A percentile compares a stretch with the other conserved stretches of the same genome.
Conservation (phyloP, 2,113 vertebrate species). For the Oenanthe melanoleuca region DNA sequence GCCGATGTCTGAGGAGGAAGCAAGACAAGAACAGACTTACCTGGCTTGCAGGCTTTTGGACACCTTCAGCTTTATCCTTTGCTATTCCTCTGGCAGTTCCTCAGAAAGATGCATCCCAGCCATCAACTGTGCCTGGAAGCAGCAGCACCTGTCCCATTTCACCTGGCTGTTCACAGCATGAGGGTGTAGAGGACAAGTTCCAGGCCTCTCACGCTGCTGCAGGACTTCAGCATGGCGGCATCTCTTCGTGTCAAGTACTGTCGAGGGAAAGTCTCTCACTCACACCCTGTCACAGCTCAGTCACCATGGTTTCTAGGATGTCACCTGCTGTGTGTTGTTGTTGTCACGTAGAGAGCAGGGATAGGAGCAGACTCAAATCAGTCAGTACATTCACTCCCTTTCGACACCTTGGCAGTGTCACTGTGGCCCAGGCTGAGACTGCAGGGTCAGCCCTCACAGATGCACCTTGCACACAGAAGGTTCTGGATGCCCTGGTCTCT, state of each 20-base stretch:
- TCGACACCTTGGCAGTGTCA: accelerated
- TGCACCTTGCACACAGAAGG: accelerated
- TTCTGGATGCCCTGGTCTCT: neutral
- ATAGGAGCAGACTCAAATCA: neutral
- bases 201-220: neutral
- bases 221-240: accelerated
- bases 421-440: neutral
- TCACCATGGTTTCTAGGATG: neutral
- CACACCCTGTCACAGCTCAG: neutral
- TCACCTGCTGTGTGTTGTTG: neutral
- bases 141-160: neutral
- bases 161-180: accelerated
- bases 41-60: neutral
- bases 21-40: neutral
- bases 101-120: neutral
- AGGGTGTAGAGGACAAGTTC: neutral
- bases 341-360: neutral
- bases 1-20: neutral
- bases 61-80: neutral
- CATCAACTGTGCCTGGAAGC: neutral
- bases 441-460: neutral
- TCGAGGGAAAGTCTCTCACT: neutral
- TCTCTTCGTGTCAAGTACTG: neutral
- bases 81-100: neutral
- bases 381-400: neutral